These are phyloP conservation scores for Drosophila repleta DNA, from an alignment of 1,140 invertebrate species.

Conservation along the genomic window DNA sequence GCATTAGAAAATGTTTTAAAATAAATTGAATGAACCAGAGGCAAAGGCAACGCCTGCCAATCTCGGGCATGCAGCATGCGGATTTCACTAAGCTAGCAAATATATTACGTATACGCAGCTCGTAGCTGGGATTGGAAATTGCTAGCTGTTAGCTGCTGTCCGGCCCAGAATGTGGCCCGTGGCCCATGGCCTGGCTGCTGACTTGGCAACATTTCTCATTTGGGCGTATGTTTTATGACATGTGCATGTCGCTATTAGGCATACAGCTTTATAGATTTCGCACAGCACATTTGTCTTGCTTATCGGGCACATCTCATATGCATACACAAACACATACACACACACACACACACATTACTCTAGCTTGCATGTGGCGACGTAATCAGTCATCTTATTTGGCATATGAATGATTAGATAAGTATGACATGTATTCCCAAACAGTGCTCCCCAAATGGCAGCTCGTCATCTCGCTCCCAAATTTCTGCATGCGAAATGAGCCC, in stretches of 20 bases:
- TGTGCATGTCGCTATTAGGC: slow-evolving; percentile 60
- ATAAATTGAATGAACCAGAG: slow-evolving; percentile 79
- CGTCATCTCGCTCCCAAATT: slow-evolving; percentile 42
- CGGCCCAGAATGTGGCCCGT: background rate
- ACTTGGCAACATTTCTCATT: slow-evolving; percentile 67
- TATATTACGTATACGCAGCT: slow-evolving; percentile 67
- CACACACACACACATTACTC: slow-evolving; percentile 6
- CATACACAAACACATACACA: background rate
- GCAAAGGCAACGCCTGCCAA: slow-evolving; percentile 54
- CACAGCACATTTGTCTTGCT: slow-evolving; percentile 75
- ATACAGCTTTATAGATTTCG: slow-evolving; percentile 74
- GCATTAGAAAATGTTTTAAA: slow-evolving; percentile 79
- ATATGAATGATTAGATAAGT: slow-evolving; percentile 73
- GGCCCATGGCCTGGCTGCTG: slow-evolving; percentile 39
- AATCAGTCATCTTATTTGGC: slow-evolving; percentile 79
- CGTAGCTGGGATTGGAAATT: background rate
- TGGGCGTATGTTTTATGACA: slow-evolving; percentile 67
- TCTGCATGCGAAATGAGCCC: slow-evolving; percentile 53
- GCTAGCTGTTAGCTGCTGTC: background rate
- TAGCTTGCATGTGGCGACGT: slow-evolving; percentile 54
- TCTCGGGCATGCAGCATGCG: slow-evolving; percentile 53
- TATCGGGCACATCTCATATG: slow-evolving; percentile 37
- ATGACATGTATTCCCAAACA: slow-evolving; percentile 36
- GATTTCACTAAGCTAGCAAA: slow-evolving; percentile 52
- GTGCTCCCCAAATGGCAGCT: slow-evolving; percentile 7